A percentile compares a stretch with the other conserved stretches of the same genome.
Evolutionary conservation across 2,888 invertebrate species (phyloP).

Genomic region (Harpagoxenus sublaevis): DNA sequence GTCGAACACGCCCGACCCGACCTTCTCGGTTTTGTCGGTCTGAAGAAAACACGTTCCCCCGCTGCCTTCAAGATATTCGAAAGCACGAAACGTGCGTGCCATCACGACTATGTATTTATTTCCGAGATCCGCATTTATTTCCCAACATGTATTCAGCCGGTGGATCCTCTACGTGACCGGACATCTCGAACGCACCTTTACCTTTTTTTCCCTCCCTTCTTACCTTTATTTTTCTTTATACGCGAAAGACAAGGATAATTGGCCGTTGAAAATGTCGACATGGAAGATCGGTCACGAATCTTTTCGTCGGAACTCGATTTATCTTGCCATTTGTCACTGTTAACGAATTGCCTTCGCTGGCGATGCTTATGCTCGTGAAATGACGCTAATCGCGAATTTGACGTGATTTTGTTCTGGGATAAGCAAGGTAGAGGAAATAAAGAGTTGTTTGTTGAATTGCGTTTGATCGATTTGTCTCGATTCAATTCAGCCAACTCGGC

Average conservation of each 20-base stretch:
- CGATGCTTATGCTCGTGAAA: background rate
- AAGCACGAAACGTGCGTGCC: slow-evolving; percentile 47
- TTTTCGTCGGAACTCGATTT: background rate
- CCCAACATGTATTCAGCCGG: slow-evolving; percentile 29
- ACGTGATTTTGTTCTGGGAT: background rate
- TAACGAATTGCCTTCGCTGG: background rate
- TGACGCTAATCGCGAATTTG: background rate
- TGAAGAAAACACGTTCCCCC: slow-evolving; percentile 22
- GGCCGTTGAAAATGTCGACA: slow-evolving; percentile 17
- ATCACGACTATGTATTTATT: slow-evolving; percentile 49
- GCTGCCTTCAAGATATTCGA: slow-evolving; percentile 32
- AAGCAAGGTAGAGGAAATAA: background rate
- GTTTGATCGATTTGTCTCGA: slow-evolving; percentile 39
- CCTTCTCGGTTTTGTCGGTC: slow-evolving; percentile 28
- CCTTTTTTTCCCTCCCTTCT: background rate
- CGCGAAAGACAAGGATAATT: slow-evolving; percentile 23
- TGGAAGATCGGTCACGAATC: slow-evolving; percentile 16
- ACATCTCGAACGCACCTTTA: slow-evolving; percentile 31
- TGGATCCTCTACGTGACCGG: slow-evolving; percentile 39
- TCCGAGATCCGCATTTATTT: slow-evolving; percentile 40
- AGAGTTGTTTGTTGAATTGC: slow-evolving; percentile 3
- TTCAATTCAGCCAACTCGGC: slow-evolving; percentile 31
- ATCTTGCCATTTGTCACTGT: background rate
- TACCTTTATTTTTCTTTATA: background rate
- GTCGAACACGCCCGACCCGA: slow-evolving; percentile 19